Conservation (phyloP, 2,888 invertebrate species). For the Melikaiella ostensackeni region DNA sequence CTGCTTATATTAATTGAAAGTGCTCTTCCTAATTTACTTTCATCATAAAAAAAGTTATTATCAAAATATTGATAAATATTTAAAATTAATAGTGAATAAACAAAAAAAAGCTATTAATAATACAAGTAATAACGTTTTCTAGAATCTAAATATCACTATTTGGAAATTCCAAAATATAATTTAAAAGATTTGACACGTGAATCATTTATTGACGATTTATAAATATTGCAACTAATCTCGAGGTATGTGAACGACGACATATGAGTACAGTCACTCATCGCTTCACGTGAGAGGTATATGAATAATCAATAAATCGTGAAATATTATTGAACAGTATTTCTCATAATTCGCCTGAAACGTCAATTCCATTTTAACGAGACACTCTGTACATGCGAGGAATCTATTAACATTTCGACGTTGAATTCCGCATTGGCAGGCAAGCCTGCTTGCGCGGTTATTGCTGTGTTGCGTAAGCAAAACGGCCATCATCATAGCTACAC, state of each 20-base stretch:
- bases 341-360: slow-evolving; percentile 16
- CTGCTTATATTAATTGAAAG: no score
- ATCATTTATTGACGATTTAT: not conserved
- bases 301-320: slow-evolving; percentile 15
- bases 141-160: no score
- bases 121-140: no score
- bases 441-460: not conserved
- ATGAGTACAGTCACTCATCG: not conserved
- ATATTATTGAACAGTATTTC: slow-evolving; percentile 13
- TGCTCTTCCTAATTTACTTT: no score
- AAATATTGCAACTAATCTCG: not conserved
- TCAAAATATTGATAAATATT: not conserved
- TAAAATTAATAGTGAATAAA: not conserved
- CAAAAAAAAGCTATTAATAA: no score
- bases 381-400: slow-evolving; percentile 22
- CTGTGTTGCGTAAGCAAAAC: slow-evolving; percentile 33
- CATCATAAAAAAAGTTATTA: not conserved
- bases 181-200: not conserved
- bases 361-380: slow-evolving; percentile 31
- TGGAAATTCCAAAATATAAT: not conserved
- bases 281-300: not conserved
- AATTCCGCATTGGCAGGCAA: slow-evolving; percentile 30
- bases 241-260: not conserved
- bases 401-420: slow-evolving; percentile 24
- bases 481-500: not conserved